Base-by-base conservation (phyloP, 2,113 vertebrate genomes). In the Acanthochromis polyacanthus region DNA sequence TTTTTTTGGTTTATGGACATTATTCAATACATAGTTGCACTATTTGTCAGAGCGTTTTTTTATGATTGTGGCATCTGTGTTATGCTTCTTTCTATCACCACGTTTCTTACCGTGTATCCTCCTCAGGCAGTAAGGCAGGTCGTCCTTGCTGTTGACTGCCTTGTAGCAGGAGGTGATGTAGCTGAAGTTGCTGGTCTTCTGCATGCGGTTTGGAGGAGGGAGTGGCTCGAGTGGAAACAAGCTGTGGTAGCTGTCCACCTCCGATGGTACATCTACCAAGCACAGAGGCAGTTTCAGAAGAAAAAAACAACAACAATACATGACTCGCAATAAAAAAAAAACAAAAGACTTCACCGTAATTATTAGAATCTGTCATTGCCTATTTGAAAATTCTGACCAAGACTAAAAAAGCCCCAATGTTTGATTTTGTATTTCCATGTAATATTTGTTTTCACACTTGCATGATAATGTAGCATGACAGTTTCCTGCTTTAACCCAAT, bases 161-260 rank as follows among this genome's bases (percentile, higher is more conserved):
- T 99, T 99, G 93, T 99, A 99, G 92, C 98, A 99, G 38, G 98
- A 98, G 30, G 98, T 99, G 82, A 98, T 97, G 85, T 99, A 99
- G 81, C 97, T 98, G 89, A 99, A 99, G 92, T 99, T 99, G 95
- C 97, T 98, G 84, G 97, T 97, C 95, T 99, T 99, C 93, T 99
- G 98, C 91, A 99, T 96, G 69, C 97, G 95, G 90, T 98, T 99
- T 74, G 97, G 97, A 0, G 97, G 97, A 51, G 97, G 97, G 84
- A 99, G 95, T 80, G 97, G 96, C 91, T 99, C 98, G 64, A 99
- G 94, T 68, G 98, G 98, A 80, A 99, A 99, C 53, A 99, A 95
- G 89, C 98, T 99, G 88, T 99, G 98, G 91, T 99, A 99, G 93
- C 96, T 99, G 93, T 99, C 98, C 80, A 99, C 97, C 93, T 99